Evolutionary conservation across 2,888 invertebrate genomes (phyloP).

Genomic region (Polydrusus cervinus): DNA sequence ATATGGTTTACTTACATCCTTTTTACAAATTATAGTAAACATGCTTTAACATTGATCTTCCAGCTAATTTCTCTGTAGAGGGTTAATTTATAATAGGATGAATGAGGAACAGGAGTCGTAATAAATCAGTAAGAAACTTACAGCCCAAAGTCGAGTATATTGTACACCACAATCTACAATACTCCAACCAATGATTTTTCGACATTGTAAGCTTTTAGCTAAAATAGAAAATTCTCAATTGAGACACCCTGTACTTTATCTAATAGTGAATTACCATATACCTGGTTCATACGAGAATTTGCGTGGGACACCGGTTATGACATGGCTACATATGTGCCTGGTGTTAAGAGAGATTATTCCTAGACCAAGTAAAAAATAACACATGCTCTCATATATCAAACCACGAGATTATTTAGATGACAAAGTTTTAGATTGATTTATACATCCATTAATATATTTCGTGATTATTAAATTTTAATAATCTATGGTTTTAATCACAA

Average conservation of each 20-base stretch:
- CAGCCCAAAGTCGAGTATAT: no score
- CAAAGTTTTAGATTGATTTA: background rate
- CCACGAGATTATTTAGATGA: slow-evolving; percentile 1
- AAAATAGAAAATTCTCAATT: background rate
- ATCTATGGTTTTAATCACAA: background rate
- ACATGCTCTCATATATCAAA: background rate
- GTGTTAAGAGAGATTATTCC: background rate
- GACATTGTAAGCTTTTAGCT: no score
- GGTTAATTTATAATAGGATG: no score
- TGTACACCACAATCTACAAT: no score
- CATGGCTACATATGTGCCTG: background rate
- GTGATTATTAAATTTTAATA: background rate
- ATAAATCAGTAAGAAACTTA: no score
- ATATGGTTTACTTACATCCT: no score
- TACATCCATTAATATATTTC: background rate
- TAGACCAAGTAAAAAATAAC: background rate
- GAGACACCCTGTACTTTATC: background rate
- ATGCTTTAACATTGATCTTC: no score
- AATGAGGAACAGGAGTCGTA: no score
- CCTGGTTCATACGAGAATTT: background rate
- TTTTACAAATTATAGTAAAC: no score
- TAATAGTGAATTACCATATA: background rate
- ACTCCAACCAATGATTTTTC: no score
- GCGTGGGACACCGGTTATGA: background rate
- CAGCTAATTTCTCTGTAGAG: no score